phyloP scores from a whole-genome alignment of 2,113 vertebrate species.

The Albula glossodonta region DNA sequence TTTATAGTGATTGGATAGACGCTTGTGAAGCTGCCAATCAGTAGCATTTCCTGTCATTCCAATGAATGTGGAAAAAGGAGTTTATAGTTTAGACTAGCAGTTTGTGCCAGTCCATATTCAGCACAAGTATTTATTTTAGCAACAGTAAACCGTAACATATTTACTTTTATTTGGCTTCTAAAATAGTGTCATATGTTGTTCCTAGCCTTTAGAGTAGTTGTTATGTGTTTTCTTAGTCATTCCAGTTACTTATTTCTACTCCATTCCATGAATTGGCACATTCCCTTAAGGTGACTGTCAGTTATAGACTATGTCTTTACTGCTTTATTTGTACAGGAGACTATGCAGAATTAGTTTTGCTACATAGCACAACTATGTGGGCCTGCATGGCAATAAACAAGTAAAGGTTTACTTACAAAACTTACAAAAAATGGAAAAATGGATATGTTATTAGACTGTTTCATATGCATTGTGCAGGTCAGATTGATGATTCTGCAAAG shows the following conservation, averaged over 20 bases:
- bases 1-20: conserved; percentile 91
- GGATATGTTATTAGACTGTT: too few species aligned
- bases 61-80: conserved; percentile 12
- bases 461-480: too few species aligned
- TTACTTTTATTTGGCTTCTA: too few species aligned
- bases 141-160: background rate
- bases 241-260: background rate
- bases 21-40: conserved; percentile 94
- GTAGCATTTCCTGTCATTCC: conserved; percentile 59
- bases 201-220: background rate
- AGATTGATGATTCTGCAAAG: too few species aligned
- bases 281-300: background rate
- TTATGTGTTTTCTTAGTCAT: background rate
- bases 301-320: background rate
- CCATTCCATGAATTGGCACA: background rate
- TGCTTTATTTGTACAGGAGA: background rate
- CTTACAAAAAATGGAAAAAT: too few species aligned
- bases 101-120: background rate
- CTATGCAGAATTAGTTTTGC: too few species aligned
- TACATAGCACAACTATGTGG: too few species aligned
- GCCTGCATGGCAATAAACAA: too few species aligned
- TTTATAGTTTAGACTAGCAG: conserved; percentile 1
- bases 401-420: too few species aligned
- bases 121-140: background rate
- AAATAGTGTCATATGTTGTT: background rate